phyloP scores from a whole-genome alignment of 1,140 invertebrate genomes.

The Penaeus japonicus region DNA sequence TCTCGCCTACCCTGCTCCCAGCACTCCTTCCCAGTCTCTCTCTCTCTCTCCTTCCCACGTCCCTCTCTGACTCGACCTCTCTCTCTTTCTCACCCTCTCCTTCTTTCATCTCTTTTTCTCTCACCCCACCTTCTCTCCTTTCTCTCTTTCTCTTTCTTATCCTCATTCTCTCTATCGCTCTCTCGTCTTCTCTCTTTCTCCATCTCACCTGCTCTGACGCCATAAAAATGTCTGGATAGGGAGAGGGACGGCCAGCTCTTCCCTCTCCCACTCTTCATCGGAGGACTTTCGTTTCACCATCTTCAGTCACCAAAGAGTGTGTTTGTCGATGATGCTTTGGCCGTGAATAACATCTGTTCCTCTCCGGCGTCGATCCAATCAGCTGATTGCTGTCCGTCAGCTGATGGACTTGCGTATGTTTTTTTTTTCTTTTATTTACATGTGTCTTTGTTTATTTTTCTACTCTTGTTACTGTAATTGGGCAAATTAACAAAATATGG shows the following conservation, averaged over 20 bases:
- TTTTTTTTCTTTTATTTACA: too few species aligned
- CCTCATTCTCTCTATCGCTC: neutral
- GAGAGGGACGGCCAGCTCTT: slow-evolving; percentile 76
- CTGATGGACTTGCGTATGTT: too few species aligned
- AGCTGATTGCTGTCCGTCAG: too few species aligned
- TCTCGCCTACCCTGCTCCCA: too few species aligned
- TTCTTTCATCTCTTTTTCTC: neutral
- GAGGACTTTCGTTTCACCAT: slow-evolving; percentile 46
- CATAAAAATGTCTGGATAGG: slow-evolving; percentile 97
- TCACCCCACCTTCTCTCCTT: neutral
- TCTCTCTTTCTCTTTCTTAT: too few species aligned
- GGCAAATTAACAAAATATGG: too few species aligned
- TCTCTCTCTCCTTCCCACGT: neutral
- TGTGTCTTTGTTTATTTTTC: too few species aligned
- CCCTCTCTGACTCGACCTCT: neutral
- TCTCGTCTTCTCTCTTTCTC: neutral
- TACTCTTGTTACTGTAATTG: too few species aligned
- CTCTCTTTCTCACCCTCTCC: neutral
- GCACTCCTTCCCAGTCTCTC: neutral
- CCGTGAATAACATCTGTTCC: neutral
- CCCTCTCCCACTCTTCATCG: slow-evolving; percentile 51
- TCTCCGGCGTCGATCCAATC: too few species aligned
- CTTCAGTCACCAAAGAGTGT: neutral
- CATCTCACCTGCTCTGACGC: slow-evolving; percentile 86
- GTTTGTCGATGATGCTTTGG: too few species aligned